Conservation (phyloP, 2,888 invertebrate genomes). For the Trachelus troglodyta region DNA sequence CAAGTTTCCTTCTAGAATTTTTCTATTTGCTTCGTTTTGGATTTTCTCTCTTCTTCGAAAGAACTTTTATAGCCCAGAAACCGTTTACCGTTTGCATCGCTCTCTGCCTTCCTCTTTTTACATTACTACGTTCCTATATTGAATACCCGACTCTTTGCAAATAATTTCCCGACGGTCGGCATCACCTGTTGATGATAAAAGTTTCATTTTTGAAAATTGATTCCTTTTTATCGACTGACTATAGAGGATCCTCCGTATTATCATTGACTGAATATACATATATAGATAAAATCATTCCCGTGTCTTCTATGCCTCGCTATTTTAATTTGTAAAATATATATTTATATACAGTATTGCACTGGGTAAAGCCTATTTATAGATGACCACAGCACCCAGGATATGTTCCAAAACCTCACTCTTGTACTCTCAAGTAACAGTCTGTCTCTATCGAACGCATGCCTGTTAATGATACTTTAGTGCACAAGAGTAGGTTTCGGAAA, state of each 20-base stretch:
- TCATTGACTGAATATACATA: too few species aligned
- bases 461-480: too few species aligned
- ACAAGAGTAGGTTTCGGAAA: too few species aligned
- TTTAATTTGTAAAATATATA: too few species aligned
- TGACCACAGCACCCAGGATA: too few species aligned
- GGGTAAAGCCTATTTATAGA: too few species aligned
- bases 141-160: constrained; percentile 65
- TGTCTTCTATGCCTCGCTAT: too few species aligned
- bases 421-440: too few species aligned
- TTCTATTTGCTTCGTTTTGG: neutral
- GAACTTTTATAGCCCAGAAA: constrained; percentile 11
- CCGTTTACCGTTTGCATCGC: constrained; percentile 12
- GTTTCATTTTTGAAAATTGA: neutral
- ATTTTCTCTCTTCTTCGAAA: constrained; percentile 2
- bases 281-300: too few species aligned
- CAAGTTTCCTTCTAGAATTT: neutral
- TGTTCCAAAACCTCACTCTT: too few species aligned
- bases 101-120: constrained; percentile 11
- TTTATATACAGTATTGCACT: too few species aligned
- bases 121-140: constrained; percentile 26
- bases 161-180: constrained; percentile 51
- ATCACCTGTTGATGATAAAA: neutral
- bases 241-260: neutral
- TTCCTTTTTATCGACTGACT: neutral
- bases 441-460: too few species aligned